Evolutionary conservation across 2,888 invertebrate genomes (phyloP).

Genomic region (Rutpela maculata): DNA sequence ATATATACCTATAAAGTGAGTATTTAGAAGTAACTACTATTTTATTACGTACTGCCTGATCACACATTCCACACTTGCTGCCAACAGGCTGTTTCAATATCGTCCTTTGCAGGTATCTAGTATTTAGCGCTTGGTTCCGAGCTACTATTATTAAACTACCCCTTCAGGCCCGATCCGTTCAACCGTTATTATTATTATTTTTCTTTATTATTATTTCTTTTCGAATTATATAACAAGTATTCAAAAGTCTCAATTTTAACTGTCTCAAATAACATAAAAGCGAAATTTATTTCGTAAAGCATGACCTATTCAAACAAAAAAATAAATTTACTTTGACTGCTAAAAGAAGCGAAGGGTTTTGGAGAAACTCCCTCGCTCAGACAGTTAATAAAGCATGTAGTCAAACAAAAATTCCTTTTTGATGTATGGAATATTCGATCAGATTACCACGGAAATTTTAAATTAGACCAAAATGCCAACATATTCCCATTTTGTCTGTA

Average conservation of each 20-base stretch:
- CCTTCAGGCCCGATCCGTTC: no score
- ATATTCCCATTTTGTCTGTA: conserved; percentile 20
- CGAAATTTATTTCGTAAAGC: neutral
- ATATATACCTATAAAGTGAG: no score
- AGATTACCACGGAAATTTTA: conserved; percentile 45
- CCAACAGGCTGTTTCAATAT: no score
- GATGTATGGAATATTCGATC: conserved; percentile 37
- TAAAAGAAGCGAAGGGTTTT: conserved; percentile 16
- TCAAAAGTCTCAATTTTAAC: neutral
- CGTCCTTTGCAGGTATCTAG: no score
- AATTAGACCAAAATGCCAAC: conserved; percentile 39
- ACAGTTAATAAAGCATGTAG: conserved; percentile 42
- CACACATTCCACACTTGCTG: no score
- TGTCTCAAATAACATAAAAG: neutral
- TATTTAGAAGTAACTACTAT: no score
- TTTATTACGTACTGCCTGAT: no score
- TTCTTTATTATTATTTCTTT: no score
- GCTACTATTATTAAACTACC: no score
- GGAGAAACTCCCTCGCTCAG: conserved; percentile 23
- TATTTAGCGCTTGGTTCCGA: no score
- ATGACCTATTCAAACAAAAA: neutral
- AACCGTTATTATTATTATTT: no score
- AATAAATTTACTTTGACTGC: neutral
- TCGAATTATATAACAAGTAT: no score
- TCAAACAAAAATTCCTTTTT: conserved; percentile 44